Evolutionary conservation across 2,113 vertebrate species (phyloP), one percentile per base, ranked within the genome.

Genomic region (Actenoides lindsayi): DNA sequence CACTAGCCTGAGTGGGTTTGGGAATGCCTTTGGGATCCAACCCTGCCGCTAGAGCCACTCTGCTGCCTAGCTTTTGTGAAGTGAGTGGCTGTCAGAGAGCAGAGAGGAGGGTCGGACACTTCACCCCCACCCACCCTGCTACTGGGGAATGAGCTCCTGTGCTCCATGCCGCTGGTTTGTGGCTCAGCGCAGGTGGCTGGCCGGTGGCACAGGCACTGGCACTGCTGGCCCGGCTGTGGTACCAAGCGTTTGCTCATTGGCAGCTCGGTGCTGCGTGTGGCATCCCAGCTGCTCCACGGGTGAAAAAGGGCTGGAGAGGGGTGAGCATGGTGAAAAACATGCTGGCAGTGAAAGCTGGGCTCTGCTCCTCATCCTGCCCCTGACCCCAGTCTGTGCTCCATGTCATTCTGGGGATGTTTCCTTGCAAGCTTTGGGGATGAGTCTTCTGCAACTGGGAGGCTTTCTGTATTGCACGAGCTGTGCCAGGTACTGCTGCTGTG

Each of bases 401-500:
- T 9, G 30, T 62, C 12, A 4, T 83, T 30, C 68, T 13, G 12
- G 14, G 33, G 37, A 14, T 7, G 6, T 50, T 83, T 70, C 21
- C 23, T 57, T 73, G 46, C 46, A 57, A 28, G 42, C 23, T 79
- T 63, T 81, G 30, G 60, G 64, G 53, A 41, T 2, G 3, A 50
- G 31, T 62, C 13, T 74, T 39, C 44, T 33, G 4, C 57, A 42
- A 74, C 25, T 41, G 41, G 7, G 16, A 65, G 30, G 56, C 12
- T 75, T 70, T 62, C 50, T 7, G 2, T 44, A 24, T 33, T 14
- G 28, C 56, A 31, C 0, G 0, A 74, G 71, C 33, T 39, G 51
- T 1, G 2, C 37, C 35, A 11, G 27, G n/a, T 44, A 20, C 27
- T 8, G 3, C 60, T 16, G 6, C 33, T 23, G 14, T 0, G 0